Evolutionary conservation across 2,888 invertebrate species (phyloP).

Genomic region (Ophion costatus): DNA sequence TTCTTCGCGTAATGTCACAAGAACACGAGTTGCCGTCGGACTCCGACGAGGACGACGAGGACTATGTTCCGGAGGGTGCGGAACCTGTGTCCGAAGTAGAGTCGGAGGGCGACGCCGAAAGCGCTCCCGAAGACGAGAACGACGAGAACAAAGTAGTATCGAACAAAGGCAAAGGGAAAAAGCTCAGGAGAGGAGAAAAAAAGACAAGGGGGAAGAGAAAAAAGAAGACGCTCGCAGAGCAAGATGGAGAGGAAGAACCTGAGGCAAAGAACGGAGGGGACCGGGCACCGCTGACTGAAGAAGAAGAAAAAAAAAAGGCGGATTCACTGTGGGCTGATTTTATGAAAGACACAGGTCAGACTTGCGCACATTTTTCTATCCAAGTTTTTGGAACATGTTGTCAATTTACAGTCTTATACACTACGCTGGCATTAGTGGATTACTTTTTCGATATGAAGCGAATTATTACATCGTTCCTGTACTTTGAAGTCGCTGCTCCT

Average conservation of each 20-base stretch:
- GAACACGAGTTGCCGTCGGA: constrained; percentile 86
- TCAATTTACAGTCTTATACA: not conserved
- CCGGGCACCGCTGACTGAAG: constrained; percentile 83
- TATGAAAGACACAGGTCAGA: constrained; percentile 87
- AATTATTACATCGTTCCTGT: no score
- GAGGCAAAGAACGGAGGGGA: constrained; percentile 77
- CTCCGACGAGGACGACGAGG: constrained; percentile 91
- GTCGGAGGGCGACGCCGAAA: constrained; percentile 87
- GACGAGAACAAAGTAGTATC: constrained; percentile 75
- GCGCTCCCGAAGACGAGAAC: constrained; percentile 85
- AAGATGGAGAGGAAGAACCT: constrained; percentile 72
- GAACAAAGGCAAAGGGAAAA: constrained; percentile 71
- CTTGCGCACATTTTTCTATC: not conserved
- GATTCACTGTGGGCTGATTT: constrained; percentile 93
- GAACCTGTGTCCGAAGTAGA: constrained; percentile 88
- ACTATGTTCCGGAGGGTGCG: constrained; percentile 89
- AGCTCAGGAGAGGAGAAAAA: constrained; percentile 72
- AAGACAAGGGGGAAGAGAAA: constrained; percentile 67
- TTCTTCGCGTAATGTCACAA: constrained; percentile 77
- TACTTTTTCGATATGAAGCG: no score
- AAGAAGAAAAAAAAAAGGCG: constrained; percentile 89
- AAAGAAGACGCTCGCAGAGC: constrained; percentile 54
- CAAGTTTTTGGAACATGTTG: not conserved
- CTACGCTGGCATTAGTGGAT: not conserved
- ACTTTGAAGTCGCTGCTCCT: no score